phyloP scores from a whole-genome alignment of 2,888 invertebrate species.

The Helicoverpa assulta region DNA sequence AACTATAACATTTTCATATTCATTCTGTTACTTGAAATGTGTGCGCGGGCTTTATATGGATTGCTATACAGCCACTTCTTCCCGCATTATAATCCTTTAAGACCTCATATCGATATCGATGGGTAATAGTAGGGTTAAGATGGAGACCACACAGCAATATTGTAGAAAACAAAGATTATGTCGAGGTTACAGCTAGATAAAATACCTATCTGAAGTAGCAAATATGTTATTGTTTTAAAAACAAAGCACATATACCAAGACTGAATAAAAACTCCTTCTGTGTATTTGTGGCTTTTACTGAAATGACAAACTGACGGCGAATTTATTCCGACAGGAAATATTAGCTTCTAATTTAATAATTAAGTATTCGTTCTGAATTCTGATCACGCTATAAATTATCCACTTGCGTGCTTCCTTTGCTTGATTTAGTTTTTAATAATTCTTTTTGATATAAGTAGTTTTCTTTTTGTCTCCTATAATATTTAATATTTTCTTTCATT shows the following conservation, averaged over 20 bases:
- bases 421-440: constrained; percentile 2
- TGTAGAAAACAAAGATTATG: neutral
- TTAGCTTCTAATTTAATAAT: constrained; percentile 1
- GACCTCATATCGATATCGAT: neutral
- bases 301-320: neutral
- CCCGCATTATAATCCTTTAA: constrained; percentile 14
- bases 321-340: neutral
- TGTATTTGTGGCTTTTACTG: neutral
- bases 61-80: constrained; percentile 1
- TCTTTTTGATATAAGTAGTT: neutral
- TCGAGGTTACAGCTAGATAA: too few species aligned
- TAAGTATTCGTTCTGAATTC: neutral
- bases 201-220: too few species aligned
- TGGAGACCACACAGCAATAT: neutral
- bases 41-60: neutral
- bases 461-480: neutral
- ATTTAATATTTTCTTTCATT: neutral
- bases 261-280: neutral
- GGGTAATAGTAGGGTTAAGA: neutral
- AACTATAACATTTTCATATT: too few species aligned
- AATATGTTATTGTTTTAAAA: too few species aligned
- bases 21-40: too few species aligned
- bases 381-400: neutral
- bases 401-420: neutral
- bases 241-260: too few species aligned